Conservation (phyloP, 2,113 vertebrate species). For the Tupaia tana region DNA sequence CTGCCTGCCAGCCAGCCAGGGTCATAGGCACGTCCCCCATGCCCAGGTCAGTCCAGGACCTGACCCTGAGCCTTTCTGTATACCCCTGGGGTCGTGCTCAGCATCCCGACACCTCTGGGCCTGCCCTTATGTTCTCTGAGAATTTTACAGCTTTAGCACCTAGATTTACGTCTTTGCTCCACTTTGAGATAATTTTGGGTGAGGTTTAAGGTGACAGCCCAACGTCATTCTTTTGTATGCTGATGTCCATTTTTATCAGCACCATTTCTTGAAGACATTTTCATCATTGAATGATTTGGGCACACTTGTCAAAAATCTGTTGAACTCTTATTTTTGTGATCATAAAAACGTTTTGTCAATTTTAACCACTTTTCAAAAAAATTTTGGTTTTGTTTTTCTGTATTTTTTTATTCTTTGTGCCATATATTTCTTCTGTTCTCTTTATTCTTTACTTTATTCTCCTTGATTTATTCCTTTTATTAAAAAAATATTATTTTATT, state of each 20-base stretch:
- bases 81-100: too few relatives aligned
- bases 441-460: background rate
- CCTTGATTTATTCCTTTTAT: background rate
- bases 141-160: background rate
- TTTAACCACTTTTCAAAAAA: background rate
- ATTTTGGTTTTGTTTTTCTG: background rate
- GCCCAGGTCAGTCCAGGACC: too few relatives aligned
- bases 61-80: too few relatives aligned
- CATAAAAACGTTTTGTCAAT: background rate
- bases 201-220: background rate
- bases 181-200: background rate
- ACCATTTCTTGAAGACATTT: background rate
- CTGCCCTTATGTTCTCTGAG: background rate
- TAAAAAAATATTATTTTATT: background rate
- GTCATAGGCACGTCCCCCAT: too few relatives aligned
- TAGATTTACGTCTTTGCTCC: background rate
- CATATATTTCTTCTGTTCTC: background rate
- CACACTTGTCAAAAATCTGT: background rate
- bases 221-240: background rate
- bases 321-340: background rate
- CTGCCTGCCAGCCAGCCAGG: too few relatives aligned
- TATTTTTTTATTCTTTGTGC: background rate
- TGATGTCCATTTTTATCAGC: background rate
- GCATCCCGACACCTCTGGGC: too few relatives aligned
- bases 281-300: background rate